Evolutionary conservation across 1,140 invertebrate species (phyloP).

Genomic region (Paraescarpia echinospica): DNA sequence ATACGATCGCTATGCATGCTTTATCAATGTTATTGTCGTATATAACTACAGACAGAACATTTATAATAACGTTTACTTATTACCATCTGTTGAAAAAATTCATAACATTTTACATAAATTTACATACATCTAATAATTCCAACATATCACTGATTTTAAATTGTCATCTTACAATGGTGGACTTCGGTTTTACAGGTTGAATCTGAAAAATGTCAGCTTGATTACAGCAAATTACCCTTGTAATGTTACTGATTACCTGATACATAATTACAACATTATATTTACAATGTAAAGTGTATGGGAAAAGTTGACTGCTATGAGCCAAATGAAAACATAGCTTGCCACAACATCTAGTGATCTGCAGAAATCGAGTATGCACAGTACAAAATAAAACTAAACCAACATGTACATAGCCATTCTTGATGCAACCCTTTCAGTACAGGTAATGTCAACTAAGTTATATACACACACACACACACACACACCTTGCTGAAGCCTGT

Average conservation of each 20-base stretch:
- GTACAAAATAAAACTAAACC: background rate
- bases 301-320: background rate
- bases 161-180: background rate
- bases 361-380: background rate
- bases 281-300: background rate
- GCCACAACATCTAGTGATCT: background rate
- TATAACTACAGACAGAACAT: no score
- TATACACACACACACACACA: background rate
- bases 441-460: background rate
- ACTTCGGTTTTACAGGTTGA: background rate
- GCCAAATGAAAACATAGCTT: background rate
- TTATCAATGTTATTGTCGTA: background rate
- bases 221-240: background rate
- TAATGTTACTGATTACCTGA: background rate
- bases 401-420: background rate
- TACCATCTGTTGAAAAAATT: background rate
- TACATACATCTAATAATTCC: background rate
- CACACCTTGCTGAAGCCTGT: background rate
- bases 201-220: background rate
- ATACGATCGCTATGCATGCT: background rate
- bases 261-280: background rate
- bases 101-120: background rate
- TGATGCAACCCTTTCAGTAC: background rate
- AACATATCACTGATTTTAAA: background rate
- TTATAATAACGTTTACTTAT: no score